phyloP scores from a whole-genome alignment of 1,140 invertebrate genomes.

The Pseudomyrmex gracilis region DNA sequence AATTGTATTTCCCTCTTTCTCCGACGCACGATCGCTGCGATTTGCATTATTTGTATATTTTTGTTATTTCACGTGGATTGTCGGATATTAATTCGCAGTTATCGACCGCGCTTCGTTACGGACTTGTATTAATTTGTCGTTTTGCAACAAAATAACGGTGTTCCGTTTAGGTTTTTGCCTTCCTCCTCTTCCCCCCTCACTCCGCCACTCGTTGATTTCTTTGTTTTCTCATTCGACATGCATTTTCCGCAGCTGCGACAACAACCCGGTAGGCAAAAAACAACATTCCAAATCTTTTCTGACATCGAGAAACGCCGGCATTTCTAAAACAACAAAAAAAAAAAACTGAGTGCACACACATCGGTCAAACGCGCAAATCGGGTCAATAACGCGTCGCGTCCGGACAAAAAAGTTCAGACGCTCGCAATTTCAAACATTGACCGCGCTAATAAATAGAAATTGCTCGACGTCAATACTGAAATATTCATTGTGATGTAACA shows the following conservation, averaged over 20 bases:
- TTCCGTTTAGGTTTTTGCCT: not conserved
- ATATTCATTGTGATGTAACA: conserved; percentile 51
- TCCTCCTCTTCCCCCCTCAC: too few relatives aligned
- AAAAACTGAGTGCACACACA: conserved; percentile 6
- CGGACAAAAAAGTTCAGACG: conserved; percentile 38
- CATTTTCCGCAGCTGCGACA: conserved; percentile 7
- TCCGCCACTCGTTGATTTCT: conserved; percentile 20
- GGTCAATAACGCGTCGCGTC: not conserved
- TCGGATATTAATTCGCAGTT: conserved; percentile 45
- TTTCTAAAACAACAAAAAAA: conserved; percentile 42
- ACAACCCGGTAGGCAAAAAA: conserved; percentile 20
- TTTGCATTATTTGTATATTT: conserved; percentile 21
- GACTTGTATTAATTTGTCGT: conserved; percentile 42
- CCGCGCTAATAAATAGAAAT: conserved; percentile 58
- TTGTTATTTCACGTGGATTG: not conserved
- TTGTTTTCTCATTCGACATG: conserved; percentile 24
- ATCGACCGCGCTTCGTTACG: conserved; percentile 41
- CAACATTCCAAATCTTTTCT: not conserved
- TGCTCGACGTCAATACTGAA: conserved; percentile 43
- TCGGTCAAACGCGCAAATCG: conserved; percentile 17
- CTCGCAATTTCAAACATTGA: conserved; percentile 54
- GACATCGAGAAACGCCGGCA: conserved; percentile 16
- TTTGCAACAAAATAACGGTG: conserved; percentile 5
- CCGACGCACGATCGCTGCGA: not conserved
- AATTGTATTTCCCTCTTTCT: conserved; percentile 4